Evolutionary conservation across 2,888 invertebrate genomes (phyloP).

Genomic region (Drosophila pseudotalamancana): DNA sequence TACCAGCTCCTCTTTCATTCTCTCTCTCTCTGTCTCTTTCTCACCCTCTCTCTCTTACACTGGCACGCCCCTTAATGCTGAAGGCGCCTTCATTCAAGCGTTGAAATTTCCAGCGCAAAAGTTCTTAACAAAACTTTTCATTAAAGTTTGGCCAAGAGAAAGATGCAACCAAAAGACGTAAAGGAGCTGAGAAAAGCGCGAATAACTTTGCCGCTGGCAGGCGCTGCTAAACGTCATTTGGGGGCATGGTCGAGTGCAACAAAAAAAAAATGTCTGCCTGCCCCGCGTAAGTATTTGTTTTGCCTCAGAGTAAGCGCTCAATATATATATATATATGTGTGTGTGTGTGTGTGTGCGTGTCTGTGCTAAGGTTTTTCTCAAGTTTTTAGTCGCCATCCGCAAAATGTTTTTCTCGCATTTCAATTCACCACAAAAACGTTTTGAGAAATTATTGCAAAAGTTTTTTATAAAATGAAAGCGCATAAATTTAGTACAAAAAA

Average conservation of each 20-base stretch:
- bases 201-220: slow-evolving; percentile 71
- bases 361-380: slow-evolving; percentile 68
- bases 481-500: slow-evolving; percentile 79
- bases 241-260: slow-evolving; percentile 62
- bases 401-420: slow-evolving; percentile 83
- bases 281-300: slow-evolving; percentile 61
- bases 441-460: slow-evolving; percentile 83
- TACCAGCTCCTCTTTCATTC: not conserved
- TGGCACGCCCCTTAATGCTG: not conserved
- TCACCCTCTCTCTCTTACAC: not conserved
- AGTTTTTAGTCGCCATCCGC: slow-evolving; percentile 83
- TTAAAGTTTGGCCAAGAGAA: slow-evolving; percentile 72
- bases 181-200: slow-evolving; percentile 43
- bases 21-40: not conserved
- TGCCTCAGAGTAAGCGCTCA: slow-evolving; percentile 9
- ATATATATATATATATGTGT: slow-evolving; percentile 2
- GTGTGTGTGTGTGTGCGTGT: slow-evolving; percentile 24
- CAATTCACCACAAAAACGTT: slow-evolving; percentile 83
- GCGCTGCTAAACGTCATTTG: slow-evolving; percentile 75
- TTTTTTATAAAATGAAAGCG: slow-evolving; percentile 82
- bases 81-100: slow-evolving; percentile 65
- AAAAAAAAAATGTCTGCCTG: slow-evolving; percentile 35
- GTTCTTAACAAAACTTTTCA: slow-evolving; percentile 80
- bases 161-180: slow-evolving; percentile 34
- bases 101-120: slow-evolving; percentile 75